Conservation (phyloP, 64 coral and sea anemone species). For the Actinia equina region DNA sequence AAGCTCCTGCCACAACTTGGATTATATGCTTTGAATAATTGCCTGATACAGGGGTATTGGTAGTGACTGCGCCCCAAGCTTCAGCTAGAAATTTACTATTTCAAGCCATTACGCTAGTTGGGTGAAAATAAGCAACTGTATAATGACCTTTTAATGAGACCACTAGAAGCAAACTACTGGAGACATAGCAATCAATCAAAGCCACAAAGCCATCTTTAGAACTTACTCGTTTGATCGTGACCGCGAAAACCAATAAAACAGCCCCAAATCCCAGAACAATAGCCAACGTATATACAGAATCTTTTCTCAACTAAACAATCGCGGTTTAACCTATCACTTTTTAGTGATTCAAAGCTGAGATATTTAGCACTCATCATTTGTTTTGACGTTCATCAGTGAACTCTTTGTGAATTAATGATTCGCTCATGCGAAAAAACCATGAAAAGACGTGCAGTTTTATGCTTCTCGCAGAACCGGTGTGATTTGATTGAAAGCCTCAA, state of each 20-base stretch:
- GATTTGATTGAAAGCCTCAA: too few species aligned
- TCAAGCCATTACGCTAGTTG: background rate
- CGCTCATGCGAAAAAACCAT: background rate
- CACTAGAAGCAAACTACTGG: background rate
- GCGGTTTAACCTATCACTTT: background rate
- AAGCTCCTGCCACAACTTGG: background rate
- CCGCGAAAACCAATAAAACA: conserved; percentile 3
- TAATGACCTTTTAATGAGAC: conserved; percentile 5
- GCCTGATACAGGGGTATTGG: background rate
- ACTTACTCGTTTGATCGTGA: background rate
- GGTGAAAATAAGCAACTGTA: background rate
- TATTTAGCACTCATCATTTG: conserved; percentile 7
- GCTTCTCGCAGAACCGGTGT: background rate
- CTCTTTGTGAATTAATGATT: background rate
- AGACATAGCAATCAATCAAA: conserved; percentile 9
- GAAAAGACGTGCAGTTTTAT: background rate
- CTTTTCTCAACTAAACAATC: background rate
- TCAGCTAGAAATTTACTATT: background rate
- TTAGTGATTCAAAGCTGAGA: background rate
- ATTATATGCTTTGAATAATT: background rate
- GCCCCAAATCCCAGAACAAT: background rate
- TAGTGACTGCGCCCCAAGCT: background rate
- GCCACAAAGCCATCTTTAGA: background rate
- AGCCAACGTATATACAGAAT: background rate
- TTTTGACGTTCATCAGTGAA: background rate